phyloP scores from a whole-genome alignment of 1,140 invertebrate genomes.

The Ptiloglossa arizonensis region DNA sequence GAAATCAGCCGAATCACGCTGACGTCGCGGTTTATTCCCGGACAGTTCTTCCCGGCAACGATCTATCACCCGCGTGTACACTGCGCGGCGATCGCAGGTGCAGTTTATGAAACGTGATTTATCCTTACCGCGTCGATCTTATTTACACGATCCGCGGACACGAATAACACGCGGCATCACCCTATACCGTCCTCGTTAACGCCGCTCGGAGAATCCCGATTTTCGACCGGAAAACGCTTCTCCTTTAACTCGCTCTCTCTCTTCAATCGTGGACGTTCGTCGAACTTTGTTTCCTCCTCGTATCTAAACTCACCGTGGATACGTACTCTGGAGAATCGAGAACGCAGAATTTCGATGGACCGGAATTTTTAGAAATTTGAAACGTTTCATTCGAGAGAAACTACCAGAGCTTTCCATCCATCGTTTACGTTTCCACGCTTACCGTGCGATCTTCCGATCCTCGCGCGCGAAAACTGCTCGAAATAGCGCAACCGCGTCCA shows the following conservation, averaged over 20 bases:
- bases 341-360: too few relatives aligned
- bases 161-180: conserved; percentile 9
- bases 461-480: neutral
- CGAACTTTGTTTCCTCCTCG: too few relatives aligned
- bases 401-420: neutral
- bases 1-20: conserved; percentile 59
- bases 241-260: neutral
- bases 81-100: conserved; percentile 49
- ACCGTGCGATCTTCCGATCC: too few relatives aligned
- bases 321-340: too few relatives aligned
- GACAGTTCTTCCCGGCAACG: conserved; percentile 51
- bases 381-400: too few relatives aligned
- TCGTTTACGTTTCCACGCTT: neutral
- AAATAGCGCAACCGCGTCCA: neutral
- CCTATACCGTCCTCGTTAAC: neutral
- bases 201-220: neutral
- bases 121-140: conserved; percentile 44
- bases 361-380: too few relatives aligned
- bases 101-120: conserved; percentile 49
- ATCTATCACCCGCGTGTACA: conserved; percentile 56
- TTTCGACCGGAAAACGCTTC: neutral
- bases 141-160: conserved; percentile 29
- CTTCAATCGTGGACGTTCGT: too few relatives aligned
- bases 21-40: conserved; percentile 55
- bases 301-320: too few relatives aligned